Base-by-base conservation (phyloP, 2,113 vertebrate genomes). In the Dasypus novemcinctus region DNA sequence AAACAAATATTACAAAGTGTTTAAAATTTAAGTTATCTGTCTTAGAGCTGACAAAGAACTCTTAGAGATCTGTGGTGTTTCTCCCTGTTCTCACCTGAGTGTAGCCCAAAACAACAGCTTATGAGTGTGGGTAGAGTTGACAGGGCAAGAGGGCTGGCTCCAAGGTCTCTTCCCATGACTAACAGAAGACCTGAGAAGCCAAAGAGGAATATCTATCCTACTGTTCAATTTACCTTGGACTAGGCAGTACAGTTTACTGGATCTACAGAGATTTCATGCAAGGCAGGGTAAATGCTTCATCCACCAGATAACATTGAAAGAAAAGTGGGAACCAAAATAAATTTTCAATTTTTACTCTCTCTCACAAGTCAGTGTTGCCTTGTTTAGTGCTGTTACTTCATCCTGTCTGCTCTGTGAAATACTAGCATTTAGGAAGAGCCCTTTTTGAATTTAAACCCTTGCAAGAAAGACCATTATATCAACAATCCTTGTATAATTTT, bases 101-200 rank as follows among this genome's bases (percentile, higher is more conserved):
- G 7, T 5, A 14, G 4, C 25, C 33, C 14, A 21, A 68, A 66
- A 25, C 0, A 75, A 18, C 11, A 54, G 17, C 10, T 54, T 23
- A 38, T 5, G 18, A 54, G 25, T 18, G n/a, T 3, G 0, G 0
- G 36, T 9, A 74, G n/a, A 38, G 68, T 4, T 27, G 11, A 33
- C 29, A 14, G 49, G 52, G 18, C 21, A 20, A 27, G 23, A 75
- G 20, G 29, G 25, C 10, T 27, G 23, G 27, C 25, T 54, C 29
- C 43, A 52, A 11, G 31, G 31, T 31, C 13, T 43, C 23, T 43
- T 87, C 31, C 27, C 54, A 18, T 66, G 36, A 66, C 31, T 66
- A 15, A 38, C 1, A 5, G 66, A 38, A 59, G 5, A 4, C 59
- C 9, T 8, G 8, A 87, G 41, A 36, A 2, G 31, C 3, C 3